Conservation (phyloP, 2,888 invertebrate species). For the Nephrotoma appendiculata region DNA sequence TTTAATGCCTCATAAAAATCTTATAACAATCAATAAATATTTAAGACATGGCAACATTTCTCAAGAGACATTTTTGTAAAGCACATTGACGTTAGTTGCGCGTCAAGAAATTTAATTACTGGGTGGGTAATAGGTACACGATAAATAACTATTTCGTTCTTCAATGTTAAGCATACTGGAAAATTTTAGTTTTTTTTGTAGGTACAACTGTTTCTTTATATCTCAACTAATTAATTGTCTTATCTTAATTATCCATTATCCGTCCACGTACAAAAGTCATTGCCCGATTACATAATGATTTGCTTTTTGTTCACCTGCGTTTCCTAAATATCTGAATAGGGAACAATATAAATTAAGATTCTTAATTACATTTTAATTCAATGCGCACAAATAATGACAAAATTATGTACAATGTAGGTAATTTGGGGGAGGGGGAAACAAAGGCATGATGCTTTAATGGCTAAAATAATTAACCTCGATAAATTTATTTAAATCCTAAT, state of each 20-base stretch:
- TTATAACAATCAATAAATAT: neutral
- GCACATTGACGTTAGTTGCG: neutral
- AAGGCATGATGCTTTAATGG: neutral
- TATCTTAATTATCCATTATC: neutral
- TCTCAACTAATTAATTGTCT: neutral
- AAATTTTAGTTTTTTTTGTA: neutral
- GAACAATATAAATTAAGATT: neutral
- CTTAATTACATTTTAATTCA: neutral
- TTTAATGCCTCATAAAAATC: neutral
- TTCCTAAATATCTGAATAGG: neutral
- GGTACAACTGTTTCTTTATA: neutral
- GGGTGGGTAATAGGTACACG: neutral
- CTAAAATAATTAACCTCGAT: neutral
- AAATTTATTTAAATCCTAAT: neutral
- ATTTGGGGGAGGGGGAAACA: neutral
- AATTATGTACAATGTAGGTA: neutral
- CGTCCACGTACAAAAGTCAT: neutral
- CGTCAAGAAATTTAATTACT: neutral
- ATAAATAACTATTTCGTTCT: neutral
- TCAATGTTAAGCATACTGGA: neutral
- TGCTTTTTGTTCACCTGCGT: neutral
- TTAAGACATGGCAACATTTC: neutral
- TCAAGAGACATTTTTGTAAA: neutral
- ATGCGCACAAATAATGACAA: neutral
- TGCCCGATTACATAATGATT: neutral